phyloP scores from a whole-genome alignment of 2,113 vertebrate species.

The Thamnophis sirtalis region DNA sequence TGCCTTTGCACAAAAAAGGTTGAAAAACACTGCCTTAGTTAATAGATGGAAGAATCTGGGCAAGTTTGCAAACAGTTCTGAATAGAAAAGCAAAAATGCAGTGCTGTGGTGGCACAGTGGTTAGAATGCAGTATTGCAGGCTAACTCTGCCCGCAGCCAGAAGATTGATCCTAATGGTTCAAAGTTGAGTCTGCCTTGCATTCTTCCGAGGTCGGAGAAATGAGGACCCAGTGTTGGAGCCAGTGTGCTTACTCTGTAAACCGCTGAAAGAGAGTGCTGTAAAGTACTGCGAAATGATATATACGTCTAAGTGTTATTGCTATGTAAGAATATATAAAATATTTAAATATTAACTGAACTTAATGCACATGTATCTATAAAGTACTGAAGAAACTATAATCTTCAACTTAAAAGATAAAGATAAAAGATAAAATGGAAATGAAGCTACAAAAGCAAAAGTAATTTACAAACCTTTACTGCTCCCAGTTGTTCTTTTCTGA shows the following conservation, averaged over 20 bases:
- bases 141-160: not conserved
- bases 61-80: not conserved
- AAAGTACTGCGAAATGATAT: not conserved
- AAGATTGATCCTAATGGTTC: not conserved
- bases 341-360: not conserved
- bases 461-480: constrained; percentile 82
- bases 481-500: constrained; percentile 95
- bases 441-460: not conserved
- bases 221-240: not conserved
- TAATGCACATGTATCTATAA: not conserved
- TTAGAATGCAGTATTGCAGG: not conserved
- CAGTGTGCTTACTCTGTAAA: not conserved
- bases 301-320: not conserved
- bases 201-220: not conserved
- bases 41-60: not conserved
- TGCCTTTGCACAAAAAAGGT: too few species aligned
- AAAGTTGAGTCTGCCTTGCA: too few species aligned
- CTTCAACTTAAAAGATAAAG: too few species aligned
- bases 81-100: not conserved
- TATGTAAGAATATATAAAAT: not conserved
- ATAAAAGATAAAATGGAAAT: not conserved
- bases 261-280: not conserved
- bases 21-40: too few species aligned
- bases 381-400: not conserved
- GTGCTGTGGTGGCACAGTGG: not conserved